Evolutionary conservation across 2,797 vertebrate genomes (phyloP), one percentile per base, ranked within the genome.

Genomic region (Myripristis murdjan): DNA sequence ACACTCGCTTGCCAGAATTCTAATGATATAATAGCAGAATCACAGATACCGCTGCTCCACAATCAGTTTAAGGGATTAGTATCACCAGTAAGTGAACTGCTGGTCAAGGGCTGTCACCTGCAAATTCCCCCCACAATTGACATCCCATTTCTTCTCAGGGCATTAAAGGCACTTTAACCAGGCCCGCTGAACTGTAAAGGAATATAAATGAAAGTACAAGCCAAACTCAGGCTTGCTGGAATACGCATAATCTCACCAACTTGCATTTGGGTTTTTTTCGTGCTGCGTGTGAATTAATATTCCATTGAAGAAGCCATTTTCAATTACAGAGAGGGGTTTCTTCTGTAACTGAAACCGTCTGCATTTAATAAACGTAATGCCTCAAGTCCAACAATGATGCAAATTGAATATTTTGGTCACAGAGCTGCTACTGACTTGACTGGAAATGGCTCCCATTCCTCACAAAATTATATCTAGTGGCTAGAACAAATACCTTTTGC

Each of bases 141-240:
- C 74, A 73, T 70, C 53, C 70, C 56, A 76, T 79, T 81, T 77
- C 65, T 62, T 75, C 72, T 54, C 1, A 10, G 46, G 56, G 65
- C 31, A 22, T 70, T 81, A 75, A 77, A 76, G 44, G 4, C 68
- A 78, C 79, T 86, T 84, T 71, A 81, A 75, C 58, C 44, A 59
- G 65, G 82, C 56, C 76, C 75, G 72, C 81, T 89, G 82, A 85
- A 88, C 86, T 84, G 82, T 75, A 80, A 86, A 84, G 57, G 73
- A 83, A 85, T 83, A 65, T 85, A 82, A 88, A 87, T 88, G 51
- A 73, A 77, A 79, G 67, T 70, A 62, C 43, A 81, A 52, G 28
- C 48, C n/a, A 20, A 48, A 63, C 48, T 74, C 49, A 4, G 58
- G 43, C 20, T 73, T 37, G 23, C 54, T 59, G 20, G 26, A n/a